Evolutionary conservation across 2,888 invertebrate genomes (phyloP).

Genomic region (Ceraclea dissimilis): DNA sequence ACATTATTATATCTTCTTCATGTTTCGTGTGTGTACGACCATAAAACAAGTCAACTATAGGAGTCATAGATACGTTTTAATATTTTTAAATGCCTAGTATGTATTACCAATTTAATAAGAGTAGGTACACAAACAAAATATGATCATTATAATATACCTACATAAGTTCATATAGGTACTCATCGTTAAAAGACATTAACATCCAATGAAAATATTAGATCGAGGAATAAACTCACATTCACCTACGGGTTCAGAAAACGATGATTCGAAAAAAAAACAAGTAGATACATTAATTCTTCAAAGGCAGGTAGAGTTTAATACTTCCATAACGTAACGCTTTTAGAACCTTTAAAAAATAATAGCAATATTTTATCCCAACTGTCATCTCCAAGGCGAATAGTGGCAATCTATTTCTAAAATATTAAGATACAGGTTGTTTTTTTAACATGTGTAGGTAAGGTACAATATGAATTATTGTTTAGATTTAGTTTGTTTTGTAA

Average conservation of each 20-base stretch:
- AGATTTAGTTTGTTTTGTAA: slow-evolving; percentile 8
- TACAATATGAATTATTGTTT: slow-evolving; percentile 22
- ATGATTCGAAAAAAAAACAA: neutral
- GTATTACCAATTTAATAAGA: too few relatives aligned
- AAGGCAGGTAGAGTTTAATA: slow-evolving; percentile 13
- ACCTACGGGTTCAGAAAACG: neutral
- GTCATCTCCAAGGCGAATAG: slow-evolving; percentile 24
- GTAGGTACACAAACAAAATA: too few relatives aligned
- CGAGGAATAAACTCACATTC: too few relatives aligned
- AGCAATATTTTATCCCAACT: slow-evolving; percentile 26
- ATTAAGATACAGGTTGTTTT: slow-evolving; percentile 23
- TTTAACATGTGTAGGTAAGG: slow-evolving; percentile 18
- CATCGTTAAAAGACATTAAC: too few relatives aligned
- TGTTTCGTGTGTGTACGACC: too few relatives aligned
- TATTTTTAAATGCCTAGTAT: too few relatives aligned
- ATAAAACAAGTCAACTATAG: too few relatives aligned
- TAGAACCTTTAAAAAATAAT: slow-evolving; percentile 18
- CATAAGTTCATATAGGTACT: too few relatives aligned
- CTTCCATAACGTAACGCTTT: slow-evolving; percentile 17
- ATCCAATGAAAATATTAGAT: too few relatives aligned
- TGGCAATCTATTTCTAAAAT: slow-evolving; percentile 26
- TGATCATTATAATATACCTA: too few relatives aligned
- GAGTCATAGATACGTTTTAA: too few relatives aligned
- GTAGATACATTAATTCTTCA: neutral
- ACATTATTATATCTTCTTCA: too few relatives aligned